A percentile compares a stretch with the other conserved stretches of the same genome.
These are phyloP conservation scores for Sebastes oblongus DNA, from an alignment of 2,797 vertebrate genomes.

Conservation along the genomic window DNA sequence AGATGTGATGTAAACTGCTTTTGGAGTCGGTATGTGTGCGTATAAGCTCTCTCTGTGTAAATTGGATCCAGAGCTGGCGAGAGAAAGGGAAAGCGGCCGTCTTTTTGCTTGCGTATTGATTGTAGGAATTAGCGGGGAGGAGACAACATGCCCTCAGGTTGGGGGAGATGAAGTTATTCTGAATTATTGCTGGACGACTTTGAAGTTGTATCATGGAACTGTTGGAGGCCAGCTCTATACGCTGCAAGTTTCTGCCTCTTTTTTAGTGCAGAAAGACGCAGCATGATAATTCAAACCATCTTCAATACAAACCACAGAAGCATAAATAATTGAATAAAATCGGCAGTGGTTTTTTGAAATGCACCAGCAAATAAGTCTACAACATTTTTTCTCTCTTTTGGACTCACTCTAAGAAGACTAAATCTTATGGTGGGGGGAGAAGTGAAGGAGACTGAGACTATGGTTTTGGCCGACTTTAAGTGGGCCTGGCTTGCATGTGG, in stretches of 20 bases:
- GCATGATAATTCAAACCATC: conserved; percentile 79
- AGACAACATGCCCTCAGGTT: conserved; percentile 72
- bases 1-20: conserved; percentile 65
- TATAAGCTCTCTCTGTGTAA: conserved; percentile 25
- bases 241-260: conserved; percentile 9
- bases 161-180: conserved; percentile 62
- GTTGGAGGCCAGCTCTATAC: conserved; percentile 34
- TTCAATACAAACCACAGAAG: conserved; percentile 79
- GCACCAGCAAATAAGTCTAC: conserved; percentile 79
- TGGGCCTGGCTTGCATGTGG: conserved; percentile 72
- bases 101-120: conserved; percentile 71
- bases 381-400: conserved; percentile 67
- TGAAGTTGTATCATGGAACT: conserved; percentile 68
- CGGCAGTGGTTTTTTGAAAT: conserved; percentile 74
- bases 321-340: conserved; percentile 86
- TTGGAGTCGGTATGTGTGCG: conserved; percentile 29
- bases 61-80: conserved; percentile 65
- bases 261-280: conserved; percentile 61
- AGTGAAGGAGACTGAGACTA: conserved; percentile 66
- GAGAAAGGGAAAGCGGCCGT: conserved; percentile 46
- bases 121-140: conserved; percentile 65
- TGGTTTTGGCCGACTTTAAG: conserved; percentile 69
- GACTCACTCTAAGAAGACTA: conserved; percentile 61
- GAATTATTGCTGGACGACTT: conserved; percentile 71
- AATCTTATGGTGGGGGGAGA: conserved; percentile 66